phyloP scores from a whole-genome alignment of 2,797 vertebrate species.

The Anableps anableps region DNA sequence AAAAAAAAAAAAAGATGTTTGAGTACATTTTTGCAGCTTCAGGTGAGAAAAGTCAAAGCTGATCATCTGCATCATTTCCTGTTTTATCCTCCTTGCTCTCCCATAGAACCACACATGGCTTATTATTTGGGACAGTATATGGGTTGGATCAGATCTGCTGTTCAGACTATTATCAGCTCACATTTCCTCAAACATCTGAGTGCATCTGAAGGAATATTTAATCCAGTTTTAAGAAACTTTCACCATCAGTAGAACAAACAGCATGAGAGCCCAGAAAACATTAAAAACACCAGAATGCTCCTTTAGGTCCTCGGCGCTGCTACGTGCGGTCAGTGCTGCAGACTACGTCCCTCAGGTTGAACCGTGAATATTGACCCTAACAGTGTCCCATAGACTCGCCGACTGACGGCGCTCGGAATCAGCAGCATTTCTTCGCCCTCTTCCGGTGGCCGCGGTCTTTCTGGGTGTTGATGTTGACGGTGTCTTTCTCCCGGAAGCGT shows the following conservation, averaged over 20 bases:
- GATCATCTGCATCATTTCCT: background rate
- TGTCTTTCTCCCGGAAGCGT: slow-evolving; percentile 81
- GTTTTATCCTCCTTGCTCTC: background rate
- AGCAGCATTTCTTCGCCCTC: slow-evolving; percentile 83
- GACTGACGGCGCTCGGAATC: no score
- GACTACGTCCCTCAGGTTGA: slow-evolving; percentile 6
- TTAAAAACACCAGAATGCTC: slow-evolving; percentile 28
- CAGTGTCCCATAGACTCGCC: background rate
- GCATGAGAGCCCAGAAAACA: background rate
- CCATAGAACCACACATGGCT: background rate
- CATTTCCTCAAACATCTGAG: background rate
- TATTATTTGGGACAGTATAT: background rate
- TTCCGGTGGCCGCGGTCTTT: slow-evolving; percentile 79
- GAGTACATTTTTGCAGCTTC: background rate
- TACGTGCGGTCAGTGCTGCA: slow-evolving; percentile 34
- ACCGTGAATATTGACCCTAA: slow-evolving; percentile 30
- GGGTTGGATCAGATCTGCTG: background rate
- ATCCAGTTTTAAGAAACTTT: background rate
- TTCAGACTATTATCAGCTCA: background rate
- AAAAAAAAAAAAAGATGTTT: background rate
- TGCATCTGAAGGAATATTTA: background rate
- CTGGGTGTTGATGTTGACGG: slow-evolving; percentile 85
- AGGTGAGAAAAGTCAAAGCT: background rate
- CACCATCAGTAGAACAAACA: background rate
- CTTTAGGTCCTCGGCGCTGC: slow-evolving; percentile 42